These are phyloP conservation scores for Drosophila bocqueti DNA, from an alignment of 1,140 invertebrate genomes.

Conservation along the genomic window DNA sequence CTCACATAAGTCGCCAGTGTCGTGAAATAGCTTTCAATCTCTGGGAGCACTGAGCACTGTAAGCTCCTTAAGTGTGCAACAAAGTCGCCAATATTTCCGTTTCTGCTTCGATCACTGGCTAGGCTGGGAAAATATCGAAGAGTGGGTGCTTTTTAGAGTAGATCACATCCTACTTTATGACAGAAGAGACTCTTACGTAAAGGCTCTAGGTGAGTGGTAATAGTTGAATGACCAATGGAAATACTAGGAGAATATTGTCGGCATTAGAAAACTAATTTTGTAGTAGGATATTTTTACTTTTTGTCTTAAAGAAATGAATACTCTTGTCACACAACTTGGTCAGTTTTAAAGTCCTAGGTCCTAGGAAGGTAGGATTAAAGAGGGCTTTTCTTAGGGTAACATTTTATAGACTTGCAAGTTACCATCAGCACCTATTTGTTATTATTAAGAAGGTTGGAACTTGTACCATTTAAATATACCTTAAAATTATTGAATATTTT, in stretches of 20 bases:
- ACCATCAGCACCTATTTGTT: neutral
- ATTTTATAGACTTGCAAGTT: neutral
- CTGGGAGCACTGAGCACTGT: conserved; percentile 24
- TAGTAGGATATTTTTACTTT: neutral
- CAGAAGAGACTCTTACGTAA: neutral
- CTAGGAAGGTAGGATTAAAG: too few relatives aligned
- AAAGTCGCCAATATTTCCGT: conserved; percentile 44
- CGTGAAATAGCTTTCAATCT: conserved; percentile 28
- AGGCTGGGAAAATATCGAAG: conserved; percentile 18
- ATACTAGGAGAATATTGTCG: neutral
- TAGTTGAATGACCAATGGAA: neutral
- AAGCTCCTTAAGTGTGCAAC: conserved; percentile 62
- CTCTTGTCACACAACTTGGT: neutral
- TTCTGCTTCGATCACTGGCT: conserved; percentile 12
- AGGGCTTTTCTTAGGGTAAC: neutral
- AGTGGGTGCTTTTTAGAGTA: neutral
- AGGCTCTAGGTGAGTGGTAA: neutral
- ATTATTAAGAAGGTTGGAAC: neutral
- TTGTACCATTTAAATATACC: too few relatives aligned
- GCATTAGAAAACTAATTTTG: neutral
- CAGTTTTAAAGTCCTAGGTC: neutral
- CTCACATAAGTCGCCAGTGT: conserved; percentile 19
- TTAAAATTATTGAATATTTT: neutral
- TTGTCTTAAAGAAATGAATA: neutral
- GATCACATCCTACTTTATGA: neutral